Evolutionary conservation across 2,797 vertebrate species (phyloP).

Genomic region (Oreochromis grahami): DNA sequence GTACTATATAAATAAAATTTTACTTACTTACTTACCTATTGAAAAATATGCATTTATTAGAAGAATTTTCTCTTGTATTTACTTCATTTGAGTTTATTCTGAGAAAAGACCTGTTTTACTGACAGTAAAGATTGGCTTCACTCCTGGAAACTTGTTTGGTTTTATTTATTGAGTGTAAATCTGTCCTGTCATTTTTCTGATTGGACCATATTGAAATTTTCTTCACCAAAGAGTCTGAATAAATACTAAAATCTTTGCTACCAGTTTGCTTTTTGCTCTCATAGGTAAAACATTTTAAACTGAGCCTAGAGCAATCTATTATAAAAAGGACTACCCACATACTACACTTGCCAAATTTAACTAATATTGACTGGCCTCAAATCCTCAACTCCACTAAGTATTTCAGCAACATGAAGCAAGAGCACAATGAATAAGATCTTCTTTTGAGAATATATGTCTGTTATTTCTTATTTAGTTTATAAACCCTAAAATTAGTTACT

Average conservation of each 20-base stretch:
- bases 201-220: neutral
- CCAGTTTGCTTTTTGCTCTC: neutral
- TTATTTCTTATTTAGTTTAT: neutral
- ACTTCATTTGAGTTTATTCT: neutral
- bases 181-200: neutral
- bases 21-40: too few species aligned
- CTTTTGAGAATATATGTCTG: neutral
- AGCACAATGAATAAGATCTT: neutral
- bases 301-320: neutral
- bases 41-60: neutral
- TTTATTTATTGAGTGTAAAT: slow-evolving; percentile 1
- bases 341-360: neutral
- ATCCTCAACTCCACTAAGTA: neutral
- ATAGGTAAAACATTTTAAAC: neutral
- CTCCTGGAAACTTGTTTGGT: neutral
- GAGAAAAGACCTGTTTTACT: neutral
- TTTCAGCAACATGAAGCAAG: neutral
- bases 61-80: neutral
- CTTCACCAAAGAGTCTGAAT: neutral
- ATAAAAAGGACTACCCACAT: neutral
- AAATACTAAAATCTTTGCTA: neutral
- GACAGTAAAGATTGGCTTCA: neutral
- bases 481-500: neutral
- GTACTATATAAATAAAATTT: too few species aligned
- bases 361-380: neutral